Evolutionary conservation across 2,113 vertebrate species (phyloP), one percentile per base, ranked within the genome.

Genomic region (Hemiprocne comata): DNA sequence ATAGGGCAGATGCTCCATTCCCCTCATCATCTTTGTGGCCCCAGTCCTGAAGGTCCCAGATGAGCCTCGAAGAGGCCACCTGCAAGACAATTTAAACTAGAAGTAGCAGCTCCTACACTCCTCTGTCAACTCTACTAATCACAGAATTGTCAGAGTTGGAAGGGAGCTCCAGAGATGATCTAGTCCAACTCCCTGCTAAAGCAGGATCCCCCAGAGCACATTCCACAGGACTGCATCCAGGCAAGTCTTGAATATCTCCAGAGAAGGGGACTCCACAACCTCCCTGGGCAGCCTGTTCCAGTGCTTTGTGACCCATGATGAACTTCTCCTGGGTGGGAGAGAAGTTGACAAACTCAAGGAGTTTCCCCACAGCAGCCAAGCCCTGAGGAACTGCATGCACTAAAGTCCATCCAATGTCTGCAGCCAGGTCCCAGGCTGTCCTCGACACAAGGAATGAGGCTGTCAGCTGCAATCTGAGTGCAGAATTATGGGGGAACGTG

Each of bases 331-430:
- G 23, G 51, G 19, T 9, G 15, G 66, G 33, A 64, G 36, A 58
- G 55, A 29, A 61, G 65, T 0, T 33, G 79, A 48, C 40, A 50
- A 60, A 71, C n/a, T 31, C 24, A n/a, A 46, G 36, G 76, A 53
- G 20, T 53, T 57, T 48, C 21, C 36, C 48, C 20, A 29, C 19
- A 69, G 58, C 58, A 19, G 28, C 8, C 1, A 1, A 75, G 29
- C 20, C 44, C 16, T n/a, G 33, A 36, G 46, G 1, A 0, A 58
- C 10, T 0, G 0, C 42, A 26, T 0, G 24, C 14, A 13, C 19
- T 42, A 9, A 48, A 20, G 8, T 11, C 40, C 1, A 0, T 17
- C 9, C 16, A 26, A 19, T 7, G 1, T 9, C 74, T 38, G 48
- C 40, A 66, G n/a, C 15, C 2, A 2, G 48, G 33, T 20, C 51